phyloP scores from a whole-genome alignment of 1,140 invertebrate species.

The Akabosia matsudoensis region DNA sequence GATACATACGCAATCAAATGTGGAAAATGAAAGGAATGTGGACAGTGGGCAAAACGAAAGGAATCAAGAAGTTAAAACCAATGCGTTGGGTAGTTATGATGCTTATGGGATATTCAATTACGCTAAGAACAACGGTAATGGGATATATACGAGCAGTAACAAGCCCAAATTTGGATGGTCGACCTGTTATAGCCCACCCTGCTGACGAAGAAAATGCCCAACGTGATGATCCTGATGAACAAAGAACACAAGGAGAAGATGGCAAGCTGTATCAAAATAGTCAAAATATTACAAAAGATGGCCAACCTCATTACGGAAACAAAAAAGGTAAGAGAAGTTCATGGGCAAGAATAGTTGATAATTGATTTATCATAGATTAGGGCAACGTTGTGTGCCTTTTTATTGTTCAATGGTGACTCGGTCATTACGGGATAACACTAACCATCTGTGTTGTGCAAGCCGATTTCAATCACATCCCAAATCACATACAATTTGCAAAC shows the following conservation, averaged over 20 bases:
- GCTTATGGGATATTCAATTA: not conserved
- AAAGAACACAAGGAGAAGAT: not conserved
- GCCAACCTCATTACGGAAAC: not conserved
- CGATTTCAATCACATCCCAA: too few relatives aligned
- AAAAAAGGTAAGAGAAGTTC: conserved; percentile 6
- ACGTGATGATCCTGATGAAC: not conserved
- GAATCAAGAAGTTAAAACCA: not conserved
- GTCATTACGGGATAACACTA: too few relatives aligned
- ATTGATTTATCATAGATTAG: not conserved
- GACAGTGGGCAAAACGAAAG: not conserved
- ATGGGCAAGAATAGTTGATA: too few relatives aligned
- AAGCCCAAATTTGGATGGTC: conserved; percentile 5
- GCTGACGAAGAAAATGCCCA: not conserved
- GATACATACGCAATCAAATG: not conserved
- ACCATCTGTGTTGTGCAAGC: too few relatives aligned
- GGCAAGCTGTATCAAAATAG: not conserved
- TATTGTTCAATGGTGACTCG: too few relatives aligned
- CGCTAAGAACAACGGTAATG: conserved; percentile 9
- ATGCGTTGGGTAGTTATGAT: not conserved
- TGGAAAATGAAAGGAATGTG: conserved; percentile 19
- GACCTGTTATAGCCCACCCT: conserved; percentile 20
- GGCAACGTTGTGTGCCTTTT: not conserved
- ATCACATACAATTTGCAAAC: too few relatives aligned
- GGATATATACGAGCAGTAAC: not conserved
- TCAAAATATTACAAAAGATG: not conserved